phyloP scores from a whole-genome alignment of 2,797 vertebrate genomes.

The Telmatherina bonti region DNA sequence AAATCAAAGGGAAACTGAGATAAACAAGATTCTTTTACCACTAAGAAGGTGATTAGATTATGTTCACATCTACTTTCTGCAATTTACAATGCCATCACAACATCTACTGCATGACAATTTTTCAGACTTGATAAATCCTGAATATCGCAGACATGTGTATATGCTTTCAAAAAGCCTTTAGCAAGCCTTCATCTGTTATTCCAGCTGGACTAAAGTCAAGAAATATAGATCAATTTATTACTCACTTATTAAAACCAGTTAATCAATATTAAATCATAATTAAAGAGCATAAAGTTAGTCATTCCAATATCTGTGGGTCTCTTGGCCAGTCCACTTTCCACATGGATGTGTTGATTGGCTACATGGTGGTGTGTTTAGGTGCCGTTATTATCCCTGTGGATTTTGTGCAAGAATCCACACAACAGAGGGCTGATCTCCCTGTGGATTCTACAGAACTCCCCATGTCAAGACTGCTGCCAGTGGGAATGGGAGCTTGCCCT shows the following conservation, averaged over 20 bases:
- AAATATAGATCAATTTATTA: neutral
- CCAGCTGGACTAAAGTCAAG: neutral
- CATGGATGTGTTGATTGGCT: neutral
- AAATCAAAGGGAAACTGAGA: neutral
- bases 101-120: neutral
- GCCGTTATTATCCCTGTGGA: neutral
- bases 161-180: neutral
- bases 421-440: neutral
- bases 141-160: neutral
- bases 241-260: neutral
- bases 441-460: neutral
- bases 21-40: slow-evolving; percentile 2
- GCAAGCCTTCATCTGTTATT: neutral
- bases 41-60: neutral
- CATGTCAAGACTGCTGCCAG: neutral
- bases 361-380: neutral
- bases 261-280: neutral
- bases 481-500: neutral
- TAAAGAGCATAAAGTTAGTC: neutral
- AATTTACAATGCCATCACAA: neutral
- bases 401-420: neutral
- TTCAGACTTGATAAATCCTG: neutral
- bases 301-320: neutral
- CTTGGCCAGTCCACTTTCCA: neutral
- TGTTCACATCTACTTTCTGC: neutral